Evolutionary conservation across 2,888 invertebrate species (phyloP).

Genomic region (Luffia ferchaultella): DNA sequence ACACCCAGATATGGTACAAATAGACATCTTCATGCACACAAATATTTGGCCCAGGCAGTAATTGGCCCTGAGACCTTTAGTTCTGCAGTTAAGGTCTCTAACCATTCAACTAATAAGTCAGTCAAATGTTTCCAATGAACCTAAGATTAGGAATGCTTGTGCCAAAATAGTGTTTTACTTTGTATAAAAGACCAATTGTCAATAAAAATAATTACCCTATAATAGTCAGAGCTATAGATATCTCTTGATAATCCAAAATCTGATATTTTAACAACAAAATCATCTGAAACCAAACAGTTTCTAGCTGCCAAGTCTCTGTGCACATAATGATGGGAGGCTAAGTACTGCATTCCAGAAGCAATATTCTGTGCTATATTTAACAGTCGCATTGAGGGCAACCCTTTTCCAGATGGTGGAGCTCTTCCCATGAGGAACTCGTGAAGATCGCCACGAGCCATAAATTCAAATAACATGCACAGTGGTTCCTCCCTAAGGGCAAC

Average conservation of each 20-base stretch:
- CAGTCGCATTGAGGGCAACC: slow-evolving; percentile 84
- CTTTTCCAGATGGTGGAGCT: slow-evolving; percentile 84
- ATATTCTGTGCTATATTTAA: slow-evolving; percentile 92
- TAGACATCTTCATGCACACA: no score
- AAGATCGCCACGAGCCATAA: slow-evolving; percentile 96
- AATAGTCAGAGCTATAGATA: slow-evolving; percentile 93
- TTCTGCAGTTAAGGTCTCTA: no score
- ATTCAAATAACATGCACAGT: slow-evolving; percentile 96
- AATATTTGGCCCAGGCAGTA: no score
- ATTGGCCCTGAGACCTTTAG: no score
- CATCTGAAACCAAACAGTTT: slow-evolving; percentile 95
- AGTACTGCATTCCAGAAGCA: slow-evolving; percentile 82
- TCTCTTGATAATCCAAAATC: slow-evolving; percentile 96
- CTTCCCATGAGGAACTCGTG: slow-evolving; percentile 94
- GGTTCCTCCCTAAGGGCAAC: slow-evolving; percentile 90
- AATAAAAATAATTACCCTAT: slow-evolving; percentile 72
- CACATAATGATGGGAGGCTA: slow-evolving; percentile 92
- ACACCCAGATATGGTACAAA: no score
- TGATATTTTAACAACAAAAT: slow-evolving; percentile 94
- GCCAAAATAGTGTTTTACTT: no score
- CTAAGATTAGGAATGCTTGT: no score
- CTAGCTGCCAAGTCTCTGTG: slow-evolving; percentile 96
- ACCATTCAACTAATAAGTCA: no score
- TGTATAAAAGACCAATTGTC: no score
- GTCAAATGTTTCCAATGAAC: no score